Evolutionary conservation across 2,797 vertebrate genomes (phyloP).

Genomic region (Monodelphis domestica): DNA sequence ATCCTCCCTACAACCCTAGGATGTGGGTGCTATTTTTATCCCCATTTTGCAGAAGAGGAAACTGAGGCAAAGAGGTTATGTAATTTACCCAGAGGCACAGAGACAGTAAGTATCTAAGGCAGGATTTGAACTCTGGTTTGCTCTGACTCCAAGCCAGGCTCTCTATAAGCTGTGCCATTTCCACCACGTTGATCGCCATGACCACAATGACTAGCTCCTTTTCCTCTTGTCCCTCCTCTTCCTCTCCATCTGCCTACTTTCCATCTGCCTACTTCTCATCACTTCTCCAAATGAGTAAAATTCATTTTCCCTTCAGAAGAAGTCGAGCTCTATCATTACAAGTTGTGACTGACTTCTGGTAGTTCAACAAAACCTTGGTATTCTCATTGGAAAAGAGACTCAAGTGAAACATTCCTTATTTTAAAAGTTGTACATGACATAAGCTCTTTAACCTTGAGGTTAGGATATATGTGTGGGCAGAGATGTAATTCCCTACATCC

Average conservation of each 20-base stretch:
- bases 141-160: background rate
- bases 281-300: conserved; percentile 42
- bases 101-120: background rate
- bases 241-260: background rate
- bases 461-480: conserved; percentile 1
- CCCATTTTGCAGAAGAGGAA: background rate
- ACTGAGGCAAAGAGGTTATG: background rate
- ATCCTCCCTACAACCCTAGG: background rate
- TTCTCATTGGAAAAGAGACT: background rate
- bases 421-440: conserved; percentile 21
- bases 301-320: conserved; percentile 55
- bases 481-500: conserved; percentile 46
- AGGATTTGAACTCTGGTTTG: background rate
- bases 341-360: conserved; percentile 45
- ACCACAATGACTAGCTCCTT: too few species aligned
- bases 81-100: background rate
- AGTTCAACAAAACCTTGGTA: conserved; percentile 52
- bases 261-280: too few species aligned
- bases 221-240: background rate
- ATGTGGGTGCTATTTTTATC: background rate
- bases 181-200: too few species aligned
- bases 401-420: conserved; percentile 51
- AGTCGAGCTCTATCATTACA: conserved; percentile 36
- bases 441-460: conserved; percentile 3
- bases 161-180: background rate